Conservation (phyloP, 2,113 vertebrate species). For the Lycaon pictus region DNA sequence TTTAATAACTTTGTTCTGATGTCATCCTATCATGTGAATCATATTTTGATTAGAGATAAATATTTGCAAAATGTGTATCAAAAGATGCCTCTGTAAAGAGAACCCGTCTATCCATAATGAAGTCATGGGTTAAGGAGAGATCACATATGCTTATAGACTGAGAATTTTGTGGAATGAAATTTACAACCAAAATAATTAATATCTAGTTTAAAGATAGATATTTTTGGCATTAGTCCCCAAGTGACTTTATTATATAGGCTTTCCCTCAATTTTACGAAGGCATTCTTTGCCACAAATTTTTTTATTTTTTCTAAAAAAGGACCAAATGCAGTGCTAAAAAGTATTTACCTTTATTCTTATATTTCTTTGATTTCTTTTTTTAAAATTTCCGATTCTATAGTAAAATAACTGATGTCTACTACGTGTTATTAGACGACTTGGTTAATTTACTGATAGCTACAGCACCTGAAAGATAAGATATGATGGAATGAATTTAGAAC, state of each 20-base stretch:
- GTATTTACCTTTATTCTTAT: neutral
- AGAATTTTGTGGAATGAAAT: constrained; percentile 60
- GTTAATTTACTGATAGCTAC: neutral
- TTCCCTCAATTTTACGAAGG: constrained; percentile 4
- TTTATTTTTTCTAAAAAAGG: constrained; percentile 17
- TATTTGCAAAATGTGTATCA: constrained; percentile 35
- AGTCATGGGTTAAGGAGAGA: neutral
- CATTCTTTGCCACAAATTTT: neutral
- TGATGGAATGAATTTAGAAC: neutral
- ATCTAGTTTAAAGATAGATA: constrained; percentile 40
- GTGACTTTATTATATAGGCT: neutral
- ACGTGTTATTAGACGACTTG: constrained; percentile 1
- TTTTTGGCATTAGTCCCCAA: neutral
- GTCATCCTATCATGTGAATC: constrained; percentile 4
- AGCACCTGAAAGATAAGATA: neutral
- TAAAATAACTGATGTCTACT: neutral
- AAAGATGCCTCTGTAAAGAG: constrained; percentile 13
- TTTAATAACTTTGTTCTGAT: constrained; percentile 51
- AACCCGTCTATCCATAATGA: constrained; percentile 1
- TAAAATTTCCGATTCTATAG: neutral
- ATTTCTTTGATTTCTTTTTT: constrained; percentile 34
- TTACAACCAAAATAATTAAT: constrained; percentile 23
- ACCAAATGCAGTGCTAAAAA: neutral
- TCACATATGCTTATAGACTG: neutral
- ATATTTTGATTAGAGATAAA: constrained; percentile 50